These are phyloP conservation scores for Metopia argyrocephala DNA, from an alignment of 2,888 invertebrate genomes.

Conservation along the genomic window DNA sequence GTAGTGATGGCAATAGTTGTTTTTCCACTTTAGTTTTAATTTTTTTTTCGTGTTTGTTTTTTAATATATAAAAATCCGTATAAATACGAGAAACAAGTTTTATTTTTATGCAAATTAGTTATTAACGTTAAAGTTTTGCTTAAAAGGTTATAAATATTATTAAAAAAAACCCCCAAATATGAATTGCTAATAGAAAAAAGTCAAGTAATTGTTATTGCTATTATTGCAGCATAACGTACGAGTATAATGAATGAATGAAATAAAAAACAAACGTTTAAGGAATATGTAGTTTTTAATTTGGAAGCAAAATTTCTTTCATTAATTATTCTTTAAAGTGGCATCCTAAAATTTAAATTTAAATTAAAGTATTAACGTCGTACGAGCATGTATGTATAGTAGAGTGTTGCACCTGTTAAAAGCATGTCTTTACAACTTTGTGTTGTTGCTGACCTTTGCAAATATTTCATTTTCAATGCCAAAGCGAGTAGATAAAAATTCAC, in stretches of 20 bases:
- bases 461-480: constrained; percentile 50
- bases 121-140: constrained; percentile 38
- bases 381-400: not conserved
- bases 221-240: no score
- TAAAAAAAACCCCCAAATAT: not conserved
- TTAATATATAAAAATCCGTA: no score
- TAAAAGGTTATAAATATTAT: constrained; percentile 20
- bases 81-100: constrained; percentile 1
- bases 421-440: not conserved
- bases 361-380: constrained; percentile 1
- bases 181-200: not conserved
- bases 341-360: constrained; percentile 24
- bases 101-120: constrained; percentile 53
- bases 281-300: no score
- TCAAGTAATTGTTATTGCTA: not conserved
- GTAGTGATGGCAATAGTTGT: no score
- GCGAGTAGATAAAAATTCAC: not conserved
- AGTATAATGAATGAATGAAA: no score
- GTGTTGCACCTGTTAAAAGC: not conserved
- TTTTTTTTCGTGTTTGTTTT: no score
- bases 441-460: constrained; percentile 41
- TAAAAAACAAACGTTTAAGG: no score
- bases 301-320: not conserved
- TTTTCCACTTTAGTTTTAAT: not conserved
- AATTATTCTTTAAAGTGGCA: constrained; percentile 39